Percentiles rank a stretch among this genome's conserved stretches.
Conservation (phyloP, 1,140 invertebrate species). For the Cotesia typhae region DNA sequence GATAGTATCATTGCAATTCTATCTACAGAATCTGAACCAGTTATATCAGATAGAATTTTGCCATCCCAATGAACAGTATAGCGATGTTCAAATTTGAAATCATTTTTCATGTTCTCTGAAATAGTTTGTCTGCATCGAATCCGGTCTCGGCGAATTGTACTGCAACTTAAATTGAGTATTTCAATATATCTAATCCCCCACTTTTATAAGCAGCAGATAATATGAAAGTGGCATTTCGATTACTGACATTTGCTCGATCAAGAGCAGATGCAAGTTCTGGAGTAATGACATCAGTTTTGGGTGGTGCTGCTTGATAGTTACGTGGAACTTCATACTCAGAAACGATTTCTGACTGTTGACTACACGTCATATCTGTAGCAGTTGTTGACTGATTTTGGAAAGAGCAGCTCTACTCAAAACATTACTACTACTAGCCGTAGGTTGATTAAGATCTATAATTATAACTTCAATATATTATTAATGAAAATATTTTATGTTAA, state of each 20-base stretch:
- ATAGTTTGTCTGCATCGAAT: constrained; percentile 22
- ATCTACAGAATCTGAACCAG: constrained; percentile 45
- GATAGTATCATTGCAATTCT: constrained; percentile 46
- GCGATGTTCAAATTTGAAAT: constrained; percentile 32
- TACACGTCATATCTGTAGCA: neutral
- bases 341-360: constrained; percentile 8
- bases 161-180: neutral
- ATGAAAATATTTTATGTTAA: too few relatives aligned
- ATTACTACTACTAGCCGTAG: too few relatives aligned
- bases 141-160: neutral
- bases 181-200: neutral
- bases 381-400: too few relatives aligned
- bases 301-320: neutral
- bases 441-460: too few relatives aligned
- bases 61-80: constrained; percentile 31
- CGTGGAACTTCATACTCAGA: neutral
- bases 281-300: constrained; percentile 41
- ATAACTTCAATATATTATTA: too few relatives aligned
- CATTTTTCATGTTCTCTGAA: constrained; percentile 40
- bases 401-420: too few relatives aligned
- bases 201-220: constrained; percentile 38
- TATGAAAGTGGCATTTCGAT: constrained; percentile 41
- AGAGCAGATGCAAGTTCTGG: constrained; percentile 38
- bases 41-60: constrained; percentile 45
- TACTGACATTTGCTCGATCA: constrained; percentile 45